These are phyloP conservation scores for Chlorocebus sabaeus DNA, from an alignment of 2,113 vertebrate genomes.

Conservation along the genomic window DNA sequence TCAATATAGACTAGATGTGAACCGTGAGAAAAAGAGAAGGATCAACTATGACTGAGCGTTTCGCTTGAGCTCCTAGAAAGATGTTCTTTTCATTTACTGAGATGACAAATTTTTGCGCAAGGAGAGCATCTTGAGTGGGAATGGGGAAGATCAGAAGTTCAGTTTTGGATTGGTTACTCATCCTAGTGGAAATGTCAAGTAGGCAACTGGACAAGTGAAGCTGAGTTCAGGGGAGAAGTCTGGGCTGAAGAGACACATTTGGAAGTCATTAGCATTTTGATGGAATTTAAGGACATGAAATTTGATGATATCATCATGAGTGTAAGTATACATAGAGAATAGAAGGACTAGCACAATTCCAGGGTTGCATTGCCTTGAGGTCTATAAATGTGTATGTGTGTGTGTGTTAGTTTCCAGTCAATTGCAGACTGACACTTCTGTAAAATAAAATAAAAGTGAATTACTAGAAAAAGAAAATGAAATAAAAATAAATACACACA, in stretches of 20 bases:
- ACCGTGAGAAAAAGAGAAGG: neutral
- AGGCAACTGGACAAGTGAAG: neutral
- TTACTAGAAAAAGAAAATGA: neutral
- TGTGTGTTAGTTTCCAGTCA: neutral
- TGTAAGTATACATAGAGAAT: neutral
- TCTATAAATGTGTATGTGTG: neutral
- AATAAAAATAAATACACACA: neutral
- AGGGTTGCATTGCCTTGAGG: neutral
- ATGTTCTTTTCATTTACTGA: neutral
- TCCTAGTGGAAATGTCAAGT: neutral
- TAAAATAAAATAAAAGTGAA: neutral
- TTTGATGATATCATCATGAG: neutral
- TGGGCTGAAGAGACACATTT: neutral
- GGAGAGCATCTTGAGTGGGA: neutral
- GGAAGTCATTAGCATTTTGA: neutral
- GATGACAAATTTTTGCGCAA: neutral
- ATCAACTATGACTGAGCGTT: neutral
- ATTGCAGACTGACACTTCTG: neutral
- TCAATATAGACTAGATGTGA: neutral
- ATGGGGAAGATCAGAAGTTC: neutral
- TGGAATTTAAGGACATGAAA: neutral
- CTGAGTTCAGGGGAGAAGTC: neutral
- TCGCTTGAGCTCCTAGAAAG: neutral
- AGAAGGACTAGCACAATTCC: neutral
- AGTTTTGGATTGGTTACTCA: neutral